Evolutionary conservation across 2,113 vertebrate genomes (phyloP).

Genomic region (Anhinga anhinga): DNA sequence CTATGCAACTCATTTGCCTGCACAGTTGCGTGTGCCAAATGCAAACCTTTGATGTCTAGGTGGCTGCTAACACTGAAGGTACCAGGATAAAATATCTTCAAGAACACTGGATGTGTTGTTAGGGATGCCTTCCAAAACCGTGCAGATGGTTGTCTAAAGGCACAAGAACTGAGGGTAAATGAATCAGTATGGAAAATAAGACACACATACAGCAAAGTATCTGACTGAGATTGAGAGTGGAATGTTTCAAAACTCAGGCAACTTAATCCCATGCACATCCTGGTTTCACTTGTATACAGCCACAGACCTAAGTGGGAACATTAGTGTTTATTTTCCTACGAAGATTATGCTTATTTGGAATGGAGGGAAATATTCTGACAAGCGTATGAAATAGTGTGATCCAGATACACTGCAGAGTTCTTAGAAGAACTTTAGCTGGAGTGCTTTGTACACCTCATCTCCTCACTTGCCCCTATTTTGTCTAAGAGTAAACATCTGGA

Average conservation of each 20-base stretch:
- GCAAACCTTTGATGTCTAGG: background rate
- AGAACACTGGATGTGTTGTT: background rate
- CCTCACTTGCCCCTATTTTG: background rate
- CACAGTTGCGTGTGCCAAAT: background rate
- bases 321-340: background rate
- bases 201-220: background rate
- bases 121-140: background rate
- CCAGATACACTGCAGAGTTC: background rate
- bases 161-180: background rate
- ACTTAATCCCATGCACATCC: background rate
- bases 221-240: background rate
- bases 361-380: background rate
- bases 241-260: background rate
- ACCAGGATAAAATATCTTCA: background rate
- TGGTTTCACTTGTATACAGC: background rate
- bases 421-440: background rate
- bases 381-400: background rate
- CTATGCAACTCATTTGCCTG: background rate
- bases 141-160: background rate
- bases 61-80: background rate
- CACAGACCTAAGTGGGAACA: accelerated
- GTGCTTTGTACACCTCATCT: background rate
- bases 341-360: background rate
- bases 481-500: background rate
- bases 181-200: background rate